Conservation (phyloP, 2,888 invertebrate species). For the Doris montereyensis region DNA sequence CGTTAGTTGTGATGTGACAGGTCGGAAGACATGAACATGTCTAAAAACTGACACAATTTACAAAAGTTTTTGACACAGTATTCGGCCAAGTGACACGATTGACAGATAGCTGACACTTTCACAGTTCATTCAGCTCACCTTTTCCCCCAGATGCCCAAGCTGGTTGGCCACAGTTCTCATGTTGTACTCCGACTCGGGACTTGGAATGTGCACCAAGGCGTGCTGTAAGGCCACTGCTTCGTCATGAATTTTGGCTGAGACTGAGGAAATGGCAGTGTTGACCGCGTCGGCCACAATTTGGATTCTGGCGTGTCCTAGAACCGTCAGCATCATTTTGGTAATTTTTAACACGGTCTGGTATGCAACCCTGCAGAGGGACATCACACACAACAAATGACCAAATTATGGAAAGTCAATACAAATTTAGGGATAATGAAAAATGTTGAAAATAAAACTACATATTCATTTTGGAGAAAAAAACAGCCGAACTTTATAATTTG, state of each 20-base stretch:
- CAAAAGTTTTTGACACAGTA: not conserved
- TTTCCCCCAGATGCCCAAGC: constrained; percentile 85
- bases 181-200: constrained; percentile 87
- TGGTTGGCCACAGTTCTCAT: constrained; percentile 87
- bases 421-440: too few relatives aligned
- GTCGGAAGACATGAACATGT: too few relatives aligned
- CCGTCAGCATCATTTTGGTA: constrained; percentile 89
- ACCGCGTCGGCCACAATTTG: constrained; percentile 73
- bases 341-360: constrained; percentile 90
- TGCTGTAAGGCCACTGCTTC: constrained; percentile 81
- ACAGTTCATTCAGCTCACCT: constrained; percentile 76
- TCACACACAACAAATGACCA: too few relatives aligned
- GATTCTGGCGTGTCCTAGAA: constrained; percentile 81
- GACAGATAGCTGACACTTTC: not conserved
- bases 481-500: too few relatives aligned
- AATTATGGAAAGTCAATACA: too few relatives aligned
- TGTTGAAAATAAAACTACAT: too few relatives aligned
- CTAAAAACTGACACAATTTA: not conserved
- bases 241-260: constrained; percentile 71
- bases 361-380: constrained; percentile 33
- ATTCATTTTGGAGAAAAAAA: too few relatives aligned
- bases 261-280: constrained; percentile 77
- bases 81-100: not conserved
- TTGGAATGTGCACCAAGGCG: constrained; percentile 87
- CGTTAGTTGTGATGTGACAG: too few relatives aligned